Evolutionary conservation across 2,888 invertebrate species (phyloP).

Genomic region (Drosophila setosimentum): DNA sequence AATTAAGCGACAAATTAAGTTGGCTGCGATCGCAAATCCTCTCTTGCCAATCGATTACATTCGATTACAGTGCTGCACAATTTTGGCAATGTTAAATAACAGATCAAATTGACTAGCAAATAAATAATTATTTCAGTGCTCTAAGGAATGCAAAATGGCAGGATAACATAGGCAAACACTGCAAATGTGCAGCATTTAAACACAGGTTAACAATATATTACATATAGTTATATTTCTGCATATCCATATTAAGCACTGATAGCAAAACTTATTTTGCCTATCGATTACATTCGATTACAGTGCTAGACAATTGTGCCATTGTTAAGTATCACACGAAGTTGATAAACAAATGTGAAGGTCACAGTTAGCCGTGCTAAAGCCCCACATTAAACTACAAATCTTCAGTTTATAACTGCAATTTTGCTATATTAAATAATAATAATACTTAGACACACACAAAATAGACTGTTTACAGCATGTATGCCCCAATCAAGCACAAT

Average conservation of each 20-base stretch:
- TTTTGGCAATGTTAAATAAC: neutral
- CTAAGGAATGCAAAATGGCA: neutral
- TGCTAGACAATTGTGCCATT: too few relatives aligned
- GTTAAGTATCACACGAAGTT: too few relatives aligned
- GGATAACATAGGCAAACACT: neutral
- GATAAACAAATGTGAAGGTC: too few relatives aligned
- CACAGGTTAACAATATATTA: neutral
- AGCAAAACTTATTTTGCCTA: neutral
- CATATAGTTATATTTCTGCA: neutral
- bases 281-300: too few relatives aligned
- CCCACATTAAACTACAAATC: too few relatives aligned
- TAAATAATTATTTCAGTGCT: neutral
- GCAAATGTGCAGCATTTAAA: neutral
- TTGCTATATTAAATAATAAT: too few relatives aligned
- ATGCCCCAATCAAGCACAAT: neutral
- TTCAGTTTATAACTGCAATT: too few relatives aligned
- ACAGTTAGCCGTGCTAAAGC: too few relatives aligned
- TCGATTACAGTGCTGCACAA: neutral
- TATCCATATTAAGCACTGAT: neutral
- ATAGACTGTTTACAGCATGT: neutral
- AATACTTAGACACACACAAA: too few relatives aligned
- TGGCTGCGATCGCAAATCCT: slow-evolving; percentile 26
- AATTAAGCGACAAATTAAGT: slow-evolving; percentile 23
- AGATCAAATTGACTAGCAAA: neutral
- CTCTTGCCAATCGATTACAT: neutral